Conservation (phyloP, 2,113 vertebrate species). For the Anthoscopus minutus region DNA sequence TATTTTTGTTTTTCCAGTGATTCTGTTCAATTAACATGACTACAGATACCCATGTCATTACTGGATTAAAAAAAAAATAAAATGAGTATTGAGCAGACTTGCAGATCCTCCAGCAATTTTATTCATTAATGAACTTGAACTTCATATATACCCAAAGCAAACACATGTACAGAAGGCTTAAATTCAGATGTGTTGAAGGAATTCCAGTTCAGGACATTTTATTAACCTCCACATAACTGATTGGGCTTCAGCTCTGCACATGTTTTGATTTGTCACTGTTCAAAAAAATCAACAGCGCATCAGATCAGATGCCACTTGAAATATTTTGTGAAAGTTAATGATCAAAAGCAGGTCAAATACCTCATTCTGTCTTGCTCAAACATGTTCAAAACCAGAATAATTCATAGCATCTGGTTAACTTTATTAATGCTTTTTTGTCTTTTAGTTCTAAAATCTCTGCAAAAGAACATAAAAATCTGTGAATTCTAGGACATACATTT, state of each 20-base stretch:
- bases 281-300: neutral
- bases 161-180: neutral
- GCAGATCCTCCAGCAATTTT: neutral
- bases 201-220: conserved; percentile 2
- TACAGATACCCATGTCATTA: neutral
- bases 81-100: neutral
- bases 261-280: conserved; percentile 15
- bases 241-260: neutral
- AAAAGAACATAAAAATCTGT: neutral
- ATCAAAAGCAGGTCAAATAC: conserved; percentile 12
- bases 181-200: neutral
- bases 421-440: neutral
- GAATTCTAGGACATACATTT: neutral
- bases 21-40: neutral
- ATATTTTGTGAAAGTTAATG: neutral
- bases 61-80: neutral
- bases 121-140: neutral
- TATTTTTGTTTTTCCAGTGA: neutral
- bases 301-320: neutral
- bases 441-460: neutral
- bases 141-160: neutral
- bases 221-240: neutral
- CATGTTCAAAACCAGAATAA: neutral
- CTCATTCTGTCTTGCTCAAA: neutral
- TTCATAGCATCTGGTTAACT: neutral